These are phyloP conservation scores for Lordiphosa andalusiaca DNA, from an alignment of 2,888 invertebrate genomes.

Conservation along the genomic window DNA sequence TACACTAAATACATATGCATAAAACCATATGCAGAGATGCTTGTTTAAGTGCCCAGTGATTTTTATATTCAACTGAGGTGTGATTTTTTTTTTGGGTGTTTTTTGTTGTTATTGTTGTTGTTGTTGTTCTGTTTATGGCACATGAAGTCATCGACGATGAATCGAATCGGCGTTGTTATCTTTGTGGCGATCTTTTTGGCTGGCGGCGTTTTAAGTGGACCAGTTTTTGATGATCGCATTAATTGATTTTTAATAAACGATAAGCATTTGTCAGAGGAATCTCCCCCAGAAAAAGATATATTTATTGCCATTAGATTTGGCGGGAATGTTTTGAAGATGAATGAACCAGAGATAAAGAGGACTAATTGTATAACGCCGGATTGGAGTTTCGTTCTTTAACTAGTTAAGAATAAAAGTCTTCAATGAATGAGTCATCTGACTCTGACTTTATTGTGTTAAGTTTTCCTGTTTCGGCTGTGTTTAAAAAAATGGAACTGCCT, in stretches of 20 bases:
- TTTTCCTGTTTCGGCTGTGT: too few species aligned
- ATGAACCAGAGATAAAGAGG: not conserved
- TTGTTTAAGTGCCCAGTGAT: constrained; percentile 38
- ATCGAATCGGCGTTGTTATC: constrained; percentile 29
- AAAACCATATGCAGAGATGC: constrained; percentile 38
- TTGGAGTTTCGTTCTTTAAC: too few species aligned
- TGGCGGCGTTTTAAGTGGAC: constrained; percentile 54
- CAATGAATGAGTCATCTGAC: too few species aligned
- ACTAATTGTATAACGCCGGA: too few species aligned
- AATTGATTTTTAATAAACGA: constrained; percentile 47
- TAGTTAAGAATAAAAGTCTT: too few species aligned
- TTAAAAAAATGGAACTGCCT: too few species aligned
- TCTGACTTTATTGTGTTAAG: too few species aligned
- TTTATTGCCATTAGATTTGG: too few species aligned
- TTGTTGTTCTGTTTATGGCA: constrained; percentile 20
- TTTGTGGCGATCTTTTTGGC: constrained; percentile 21
- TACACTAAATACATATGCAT: constrained; percentile 1
- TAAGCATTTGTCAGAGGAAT: constrained; percentile 31
- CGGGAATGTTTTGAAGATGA: constrained; percentile 2
- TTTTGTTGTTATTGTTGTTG: not conserved
- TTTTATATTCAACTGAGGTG: constrained; percentile 42
- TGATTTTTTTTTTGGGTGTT: constrained; percentile 27
- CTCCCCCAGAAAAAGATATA: not conserved
- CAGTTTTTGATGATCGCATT: constrained; percentile 58
- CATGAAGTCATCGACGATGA: constrained; percentile 57